Evolutionary conservation across 2,888 invertebrate species (phyloP), one percentile per base, ranked within the genome.

Genomic region (Lasioglossum leucozonium): DNA sequence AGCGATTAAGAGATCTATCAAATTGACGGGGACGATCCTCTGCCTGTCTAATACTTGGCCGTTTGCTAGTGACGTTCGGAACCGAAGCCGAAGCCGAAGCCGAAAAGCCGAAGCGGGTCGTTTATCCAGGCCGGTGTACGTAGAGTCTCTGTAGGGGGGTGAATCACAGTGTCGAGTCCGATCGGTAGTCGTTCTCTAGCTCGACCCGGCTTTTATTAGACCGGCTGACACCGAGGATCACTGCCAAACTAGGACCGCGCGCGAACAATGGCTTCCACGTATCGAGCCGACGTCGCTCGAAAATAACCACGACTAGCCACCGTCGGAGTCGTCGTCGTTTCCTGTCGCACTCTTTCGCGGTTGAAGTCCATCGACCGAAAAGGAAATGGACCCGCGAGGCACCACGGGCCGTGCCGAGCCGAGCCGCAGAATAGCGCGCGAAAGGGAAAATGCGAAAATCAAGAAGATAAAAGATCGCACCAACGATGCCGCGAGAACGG

Each of bases 181-280:
- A 91, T 91, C 89, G 88, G 88, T 86, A 87, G 82, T 72, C 83
- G 88, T 88, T 89, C 84, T 87, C 85, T 77, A 83, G 89, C 91
- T 71, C 88, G 91, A 89, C 88, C 87, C 76, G 88, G 91, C 92
- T 92, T 92, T 92, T 92, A 92, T 92, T 92, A 92, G 92, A 89
- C 81, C 87, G 87, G 84, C 89, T 91, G 88, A 92, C 91, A 91
- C 88, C 91, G 91, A 91, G 91, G 91, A 92, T 93, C 92, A 91
- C 88, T 91, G 92, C 93, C 92, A 93, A 93, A 93, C 91, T 93
- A 91, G 93, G 92, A 91, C 90, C 92, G 93, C 88, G 83, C 58
- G 26, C 87, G 90, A 92, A 93, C 93, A 92, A 93, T 93, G 91
- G 93, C 91, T 90, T 91, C 90, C 90, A 88, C 89, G 88, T 87